A percentile compares a stretch with the other conserved stretches of the same genome.
phyloP scores from a whole-genome alignment of 1,140 invertebrate species.

The Bombus difficillimus region DNA sequence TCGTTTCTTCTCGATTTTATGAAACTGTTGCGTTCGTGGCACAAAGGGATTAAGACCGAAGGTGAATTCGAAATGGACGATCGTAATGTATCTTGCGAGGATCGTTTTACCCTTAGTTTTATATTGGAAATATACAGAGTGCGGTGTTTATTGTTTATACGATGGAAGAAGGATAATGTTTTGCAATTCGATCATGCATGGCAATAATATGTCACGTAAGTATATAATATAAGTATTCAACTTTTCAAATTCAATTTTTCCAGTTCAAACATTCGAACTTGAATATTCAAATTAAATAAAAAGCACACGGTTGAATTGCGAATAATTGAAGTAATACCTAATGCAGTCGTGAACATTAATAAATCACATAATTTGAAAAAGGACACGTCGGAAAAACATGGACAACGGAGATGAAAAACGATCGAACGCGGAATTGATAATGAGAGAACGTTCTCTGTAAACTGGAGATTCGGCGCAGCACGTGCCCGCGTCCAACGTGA shows the following conservation, averaged over 20 bases:
- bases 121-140: not conserved
- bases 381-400: not conserved
- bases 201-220: no score
- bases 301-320: not conserved
- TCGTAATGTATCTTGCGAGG: no score
- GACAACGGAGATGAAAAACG: constrained; percentile 6
- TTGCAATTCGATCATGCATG: not conserved
- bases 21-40: constrained; percentile 61
- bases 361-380: not conserved
- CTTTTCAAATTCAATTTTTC: no score
- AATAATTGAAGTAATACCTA: not conserved
- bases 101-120: not conserved
- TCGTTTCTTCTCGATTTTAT: constrained; percentile 20
- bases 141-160: not conserved
- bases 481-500: constrained; percentile 62
- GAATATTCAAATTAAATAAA: not conserved
- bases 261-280: not conserved
- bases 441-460: constrained; percentile 10
- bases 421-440: constrained; percentile 29
- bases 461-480: constrained; percentile 44
- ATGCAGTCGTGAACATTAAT: no score
- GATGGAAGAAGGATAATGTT: not conserved
- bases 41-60: constrained; percentile 38
- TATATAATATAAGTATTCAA: no score
- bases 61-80: constrained; percentile 42